phyloP scores from a whole-genome alignment of 2,113 vertebrate species.

The Pelobates fuscus region DNA sequence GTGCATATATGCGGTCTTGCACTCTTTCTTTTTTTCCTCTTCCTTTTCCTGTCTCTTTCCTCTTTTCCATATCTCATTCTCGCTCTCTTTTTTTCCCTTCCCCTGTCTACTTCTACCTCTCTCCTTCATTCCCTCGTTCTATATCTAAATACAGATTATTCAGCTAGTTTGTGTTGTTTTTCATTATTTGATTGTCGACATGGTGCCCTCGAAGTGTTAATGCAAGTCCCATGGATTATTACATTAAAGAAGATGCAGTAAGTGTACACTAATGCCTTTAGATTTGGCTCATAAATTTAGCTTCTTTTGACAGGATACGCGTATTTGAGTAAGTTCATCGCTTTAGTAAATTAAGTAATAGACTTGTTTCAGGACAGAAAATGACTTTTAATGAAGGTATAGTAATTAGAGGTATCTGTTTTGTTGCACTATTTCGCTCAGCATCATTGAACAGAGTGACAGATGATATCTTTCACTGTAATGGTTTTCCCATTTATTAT shows the following conservation, averaged over 20 bases:
- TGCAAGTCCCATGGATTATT: slow-evolving; percentile 17
- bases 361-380: slow-evolving; percentile 34
- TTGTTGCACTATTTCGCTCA: slow-evolving; percentile 22
- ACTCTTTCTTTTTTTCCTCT: no score
- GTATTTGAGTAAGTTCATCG: slow-evolving; percentile 42
- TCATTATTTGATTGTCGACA: no score
- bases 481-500: slow-evolving; percentile 33
- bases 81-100: no score
- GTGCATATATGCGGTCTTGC: no score
- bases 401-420: slow-evolving; percentile 47
- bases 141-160: no score
- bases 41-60: no score
- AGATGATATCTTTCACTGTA: slow-evolving; percentile 41
- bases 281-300: slow-evolving; percentile 41
- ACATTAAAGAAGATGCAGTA: slow-evolving; percentile 17
- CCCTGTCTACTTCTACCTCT: no score
- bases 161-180: no score
- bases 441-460: slow-evolving; percentile 42
- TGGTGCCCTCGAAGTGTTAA: not conserved
- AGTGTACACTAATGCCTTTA: slow-evolving; percentile 26
- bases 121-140: no score
- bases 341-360: slow-evolving; percentile 46
- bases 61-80: no score
- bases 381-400: slow-evolving; percentile 43
- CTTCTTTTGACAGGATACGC: slow-evolving; percentile 39